phyloP scores from a whole-genome alignment of 2,888 invertebrate species.

The Patella ulyssiponensis region DNA sequence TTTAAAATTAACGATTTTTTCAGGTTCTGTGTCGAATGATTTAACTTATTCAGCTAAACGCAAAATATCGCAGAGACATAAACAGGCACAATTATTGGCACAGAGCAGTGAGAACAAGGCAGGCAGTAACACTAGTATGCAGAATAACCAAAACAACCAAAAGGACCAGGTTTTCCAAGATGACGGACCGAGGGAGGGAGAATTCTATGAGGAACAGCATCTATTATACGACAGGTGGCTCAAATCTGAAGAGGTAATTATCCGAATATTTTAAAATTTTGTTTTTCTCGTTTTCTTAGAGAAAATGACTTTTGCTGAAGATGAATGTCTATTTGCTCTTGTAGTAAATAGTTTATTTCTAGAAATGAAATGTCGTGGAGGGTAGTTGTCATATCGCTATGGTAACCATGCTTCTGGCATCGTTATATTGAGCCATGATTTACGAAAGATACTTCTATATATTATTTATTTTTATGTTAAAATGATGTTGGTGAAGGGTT shows the following conservation, averaged over 20 bases:
- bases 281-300: too few species aligned
- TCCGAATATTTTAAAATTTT: too few species aligned
- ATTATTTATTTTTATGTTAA: too few species aligned
- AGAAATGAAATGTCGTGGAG: too few species aligned
- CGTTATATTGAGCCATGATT: too few species aligned
- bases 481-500: too few species aligned
- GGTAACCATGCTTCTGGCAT: too few species aligned
- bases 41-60: conserved; percentile 65
- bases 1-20: neutral
- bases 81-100: conserved; percentile 24
- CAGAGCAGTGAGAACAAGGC: neutral
- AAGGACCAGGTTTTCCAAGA: conserved; percentile 5
- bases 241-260: conserved; percentile 65
- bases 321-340: too few species aligned
- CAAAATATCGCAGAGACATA: conserved; percentile 69
- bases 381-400: too few species aligned
- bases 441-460: too few species aligned
- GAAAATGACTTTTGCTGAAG: too few species aligned
- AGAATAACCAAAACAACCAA: conserved; percentile 19
- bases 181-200: conserved; percentile 43
- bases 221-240: conserved; percentile 63
- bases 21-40: conserved; percentile 47
- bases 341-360: too few species aligned
- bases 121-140: conserved; percentile 15
- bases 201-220: conserved; percentile 61